Conservation (phyloP, 2,797 vertebrate genomes). For the Sebastes diploproa region DNA sequence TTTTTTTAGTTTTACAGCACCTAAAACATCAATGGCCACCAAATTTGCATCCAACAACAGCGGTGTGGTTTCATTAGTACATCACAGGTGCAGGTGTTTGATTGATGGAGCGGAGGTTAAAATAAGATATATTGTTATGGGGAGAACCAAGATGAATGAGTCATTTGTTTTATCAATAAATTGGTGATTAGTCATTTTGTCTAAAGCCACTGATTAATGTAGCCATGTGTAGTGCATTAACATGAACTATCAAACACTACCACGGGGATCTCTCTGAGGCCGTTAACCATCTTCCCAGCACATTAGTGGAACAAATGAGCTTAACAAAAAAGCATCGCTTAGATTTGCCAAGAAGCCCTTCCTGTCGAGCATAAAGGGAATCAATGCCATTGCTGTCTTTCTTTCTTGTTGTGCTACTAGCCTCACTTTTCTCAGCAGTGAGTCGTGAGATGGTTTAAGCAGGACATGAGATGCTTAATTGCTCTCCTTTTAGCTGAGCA, state of each 20-base stretch:
- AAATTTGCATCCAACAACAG: background rate
- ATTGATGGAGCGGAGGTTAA: background rate
- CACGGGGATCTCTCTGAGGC: background rate
- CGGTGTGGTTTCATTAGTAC: background rate
- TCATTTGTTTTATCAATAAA: slow-evolving; percentile 11
- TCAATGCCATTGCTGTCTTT: slow-evolving; percentile 26
- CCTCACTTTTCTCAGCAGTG: background rate
- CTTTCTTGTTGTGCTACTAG: background rate
- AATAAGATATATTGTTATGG: background rate
- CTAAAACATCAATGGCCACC: background rate
- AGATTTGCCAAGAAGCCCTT: slow-evolving; percentile 11
- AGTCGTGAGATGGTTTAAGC: slow-evolving; percentile 14
- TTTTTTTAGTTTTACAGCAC: background rate
- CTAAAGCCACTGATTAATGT: slow-evolving; percentile 1
- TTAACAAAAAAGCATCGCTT: slow-evolving; percentile 18
- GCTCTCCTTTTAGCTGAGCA: slow-evolving; percentile 30
- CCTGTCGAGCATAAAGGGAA: slow-evolving; percentile 29
- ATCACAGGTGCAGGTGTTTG: background rate
- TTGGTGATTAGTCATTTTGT: slow-evolving; percentile 6
- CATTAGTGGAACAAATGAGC: slow-evolving; percentile 53
- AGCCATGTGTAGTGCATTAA: slow-evolving; percentile 1
- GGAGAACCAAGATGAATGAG: background rate
- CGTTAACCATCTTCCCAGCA: slow-evolving; percentile 12
- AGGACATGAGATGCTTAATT: slow-evolving; percentile 35
- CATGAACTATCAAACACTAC: slow-evolving; percentile 9